phyloP scores from a whole-genome alignment of 2,113 vertebrate genomes.

The Istiophorus platypterus region DNA sequence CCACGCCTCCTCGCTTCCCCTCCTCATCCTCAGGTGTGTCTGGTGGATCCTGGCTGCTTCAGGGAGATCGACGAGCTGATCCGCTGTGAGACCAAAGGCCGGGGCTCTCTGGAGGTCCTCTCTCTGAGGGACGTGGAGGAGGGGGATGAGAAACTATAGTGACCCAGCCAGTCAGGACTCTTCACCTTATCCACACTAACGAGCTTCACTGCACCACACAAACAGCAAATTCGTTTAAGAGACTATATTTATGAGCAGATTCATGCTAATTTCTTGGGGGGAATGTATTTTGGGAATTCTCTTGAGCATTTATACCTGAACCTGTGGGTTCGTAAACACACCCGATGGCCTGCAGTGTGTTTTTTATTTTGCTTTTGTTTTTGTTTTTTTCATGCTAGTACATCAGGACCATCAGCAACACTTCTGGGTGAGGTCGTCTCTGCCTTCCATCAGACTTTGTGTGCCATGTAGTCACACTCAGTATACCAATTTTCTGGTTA shows the following conservation, averaged over 20 bases:
- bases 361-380: neutral
- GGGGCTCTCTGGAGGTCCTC: conserved; percentile 93
- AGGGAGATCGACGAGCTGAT: conserved; percentile 97
- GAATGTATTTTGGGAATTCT: neutral
- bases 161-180: conserved; percentile 21
- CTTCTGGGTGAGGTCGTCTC: neutral
- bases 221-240: conserved; percentile 8
- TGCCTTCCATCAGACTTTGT: conserved; percentile 2
- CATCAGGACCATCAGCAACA: neutral
- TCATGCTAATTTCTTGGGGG: conserved; percentile 9
- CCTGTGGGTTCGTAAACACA: neutral
- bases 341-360: neutral
- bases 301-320: neutral
- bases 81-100: conserved; percentile 94
- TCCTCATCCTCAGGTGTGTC: conserved; percentile 88
- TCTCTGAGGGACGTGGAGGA: conserved; percentile 97
- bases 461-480: conserved; percentile 30
- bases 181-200: conserved; percentile 43
- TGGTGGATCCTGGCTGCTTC: conserved; percentile 97
- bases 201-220: neutral
- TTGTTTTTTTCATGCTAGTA: neutral
- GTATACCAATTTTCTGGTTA: neutral
- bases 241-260: conserved; percentile 4
- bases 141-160: conserved; percentile 94
- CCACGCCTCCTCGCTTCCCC: too few relatives aligned